phyloP scores from a whole-genome alignment of 2,797 vertebrate genomes.

The Sardinella longiceps region DNA sequence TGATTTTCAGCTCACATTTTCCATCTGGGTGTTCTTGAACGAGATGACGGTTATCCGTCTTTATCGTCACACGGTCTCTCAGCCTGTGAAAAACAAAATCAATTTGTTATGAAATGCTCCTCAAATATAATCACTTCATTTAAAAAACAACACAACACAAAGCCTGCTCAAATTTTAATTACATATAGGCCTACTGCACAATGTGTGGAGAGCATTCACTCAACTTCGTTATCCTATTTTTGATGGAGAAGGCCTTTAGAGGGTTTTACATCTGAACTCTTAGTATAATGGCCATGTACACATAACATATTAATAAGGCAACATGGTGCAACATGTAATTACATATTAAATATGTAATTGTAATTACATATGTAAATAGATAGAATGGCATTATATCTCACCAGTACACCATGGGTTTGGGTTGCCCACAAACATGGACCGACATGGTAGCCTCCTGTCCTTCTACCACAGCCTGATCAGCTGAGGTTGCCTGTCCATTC shows the following conservation, averaged over 20 bases:
- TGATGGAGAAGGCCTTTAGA: no score
- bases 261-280: no score
- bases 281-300: no score
- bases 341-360: background rate
- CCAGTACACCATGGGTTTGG: conserved; percentile 97
- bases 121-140: no score
- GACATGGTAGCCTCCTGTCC: conserved; percentile 92
- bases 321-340: no score
- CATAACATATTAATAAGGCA: background rate
- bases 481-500: conserved; percentile 78
- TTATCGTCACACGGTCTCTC: conserved; percentile 91
- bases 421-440: conserved; percentile 87
- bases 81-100: conserved; percentile 75
- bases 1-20: conserved; percentile 84
- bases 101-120: background rate
- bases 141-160: no score
- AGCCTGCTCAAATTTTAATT: no score
- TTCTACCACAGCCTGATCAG: conserved; percentile 87
- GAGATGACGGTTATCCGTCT: conserved; percentile 82
- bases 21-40: conserved; percentile 79
- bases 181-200: no score
- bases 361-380: background rate
- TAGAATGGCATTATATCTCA: conserved; percentile 65
- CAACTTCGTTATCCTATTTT: no score
- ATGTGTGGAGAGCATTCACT: no score